Percentiles rank a stretch among this genome's conserved stretches.
Evolutionary conservation across 2,888 invertebrate genomes (phyloP).

Genomic region (Dynastes maya): DNA sequence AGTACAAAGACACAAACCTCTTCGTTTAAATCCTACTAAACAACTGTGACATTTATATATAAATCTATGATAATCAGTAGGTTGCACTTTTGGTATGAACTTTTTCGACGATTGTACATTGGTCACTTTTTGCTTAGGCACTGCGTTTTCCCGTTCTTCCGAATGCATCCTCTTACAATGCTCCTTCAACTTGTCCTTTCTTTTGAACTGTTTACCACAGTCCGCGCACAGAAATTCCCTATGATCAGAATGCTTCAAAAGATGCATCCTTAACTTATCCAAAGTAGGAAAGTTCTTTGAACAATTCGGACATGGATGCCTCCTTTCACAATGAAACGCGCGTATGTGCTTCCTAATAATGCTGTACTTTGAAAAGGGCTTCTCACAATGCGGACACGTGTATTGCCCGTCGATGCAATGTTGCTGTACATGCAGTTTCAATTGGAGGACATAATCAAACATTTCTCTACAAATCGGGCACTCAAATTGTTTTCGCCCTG

Average conservation of each 20-base stretch:
- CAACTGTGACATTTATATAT: conserved; percentile 86
- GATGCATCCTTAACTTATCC: conserved; percentile 82
- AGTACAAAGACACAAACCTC: conserved; percentile 72
- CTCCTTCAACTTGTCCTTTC: conserved; percentile 83
- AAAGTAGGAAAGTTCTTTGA: conserved; percentile 79
- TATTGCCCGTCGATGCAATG: conserved; percentile 79
- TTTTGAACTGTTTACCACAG: conserved; percentile 85
- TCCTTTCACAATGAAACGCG: conserved; percentile 80
- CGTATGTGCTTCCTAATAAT: conserved; percentile 81
- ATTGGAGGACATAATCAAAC: conserved; percentile 77
- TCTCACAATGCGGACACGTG: conserved; percentile 80
- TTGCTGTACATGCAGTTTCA: conserved; percentile 79
- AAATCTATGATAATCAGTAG: conserved; percentile 81
- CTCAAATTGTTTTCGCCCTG: conserved; percentile 77
- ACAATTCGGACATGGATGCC: conserved; percentile 80
- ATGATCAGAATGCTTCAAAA: conserved; percentile 78
- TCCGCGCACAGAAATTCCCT: conserved; percentile 83
- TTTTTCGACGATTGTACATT: conserved; percentile 68
- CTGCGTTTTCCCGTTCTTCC: conserved; percentile 69
- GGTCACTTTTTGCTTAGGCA: conserved; percentile 58
- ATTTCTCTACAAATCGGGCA: conserved; percentile 82
- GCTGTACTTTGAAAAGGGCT: conserved; percentile 80
- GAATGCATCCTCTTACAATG: conserved; percentile 81
- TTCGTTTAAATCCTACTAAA: conserved; percentile 83
- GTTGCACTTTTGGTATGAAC: conserved; percentile 74